These are phyloP conservation scores for Latrodectus geometricus DNA, from an alignment of 1,140 invertebrate species.

Conservation along the genomic window DNA sequence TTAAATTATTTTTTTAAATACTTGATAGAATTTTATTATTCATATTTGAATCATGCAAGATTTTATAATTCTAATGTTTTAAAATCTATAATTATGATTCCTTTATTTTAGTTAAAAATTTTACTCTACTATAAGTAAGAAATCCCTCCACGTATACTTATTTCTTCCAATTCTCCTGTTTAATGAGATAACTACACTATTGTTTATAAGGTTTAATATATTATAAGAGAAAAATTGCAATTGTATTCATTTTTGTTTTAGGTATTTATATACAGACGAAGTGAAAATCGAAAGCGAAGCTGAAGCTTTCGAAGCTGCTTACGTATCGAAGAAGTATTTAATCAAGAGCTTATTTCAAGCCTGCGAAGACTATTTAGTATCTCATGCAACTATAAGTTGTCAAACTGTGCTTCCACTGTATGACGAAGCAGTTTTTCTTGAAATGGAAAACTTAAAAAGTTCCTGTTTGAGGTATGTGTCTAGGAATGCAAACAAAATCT, in stretches of 20 bases:
- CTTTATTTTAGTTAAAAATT: too few species aligned
- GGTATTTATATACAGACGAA: constrained; percentile 26
- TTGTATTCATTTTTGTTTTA: constrained; percentile 9
- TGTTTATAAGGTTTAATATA: too few species aligned
- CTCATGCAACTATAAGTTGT: not conserved
- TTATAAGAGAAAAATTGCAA: not conserved
- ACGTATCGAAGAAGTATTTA: constrained; percentile 35
- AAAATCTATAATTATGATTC: too few species aligned
- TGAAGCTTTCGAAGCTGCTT: constrained; percentile 45
- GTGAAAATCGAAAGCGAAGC: not conserved
- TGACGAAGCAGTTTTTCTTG: constrained; percentile 48
- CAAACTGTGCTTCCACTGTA: constrained; percentile 11
- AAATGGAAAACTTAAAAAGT: constrained; percentile 16
- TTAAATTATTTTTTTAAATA: too few species aligned
- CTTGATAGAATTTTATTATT: too few species aligned
- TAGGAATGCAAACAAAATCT: constrained; percentile 29
- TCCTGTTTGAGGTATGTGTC: constrained; percentile 29
- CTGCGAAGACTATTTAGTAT: constrained; percentile 28
- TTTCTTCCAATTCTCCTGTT: not conserved
- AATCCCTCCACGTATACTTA: too few species aligned
- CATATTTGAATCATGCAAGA: too few species aligned
- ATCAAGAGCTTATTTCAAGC: constrained; percentile 17
- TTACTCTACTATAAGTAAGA: too few species aligned
- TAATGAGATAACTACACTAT: not conserved
- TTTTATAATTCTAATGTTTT: too few species aligned